Evolutionary conservation across 2,113 vertebrate genomes (phyloP).

Genomic region (Malurus melanocephalus): DNA sequence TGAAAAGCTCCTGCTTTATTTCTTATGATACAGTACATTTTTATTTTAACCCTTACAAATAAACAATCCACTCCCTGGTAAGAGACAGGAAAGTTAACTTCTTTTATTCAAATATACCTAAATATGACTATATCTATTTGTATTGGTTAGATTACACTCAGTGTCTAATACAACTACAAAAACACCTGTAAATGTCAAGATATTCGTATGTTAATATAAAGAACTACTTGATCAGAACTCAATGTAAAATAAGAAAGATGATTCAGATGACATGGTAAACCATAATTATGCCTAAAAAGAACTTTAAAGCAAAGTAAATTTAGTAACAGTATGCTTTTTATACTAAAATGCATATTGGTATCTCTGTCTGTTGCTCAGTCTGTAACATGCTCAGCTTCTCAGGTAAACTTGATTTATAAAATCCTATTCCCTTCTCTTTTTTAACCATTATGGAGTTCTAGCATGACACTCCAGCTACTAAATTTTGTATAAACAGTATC

Average conservation of each 20-base stretch:
- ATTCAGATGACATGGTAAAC: neutral
- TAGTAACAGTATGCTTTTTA: neutral
- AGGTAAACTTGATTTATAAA: neutral
- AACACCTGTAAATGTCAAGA: neutral
- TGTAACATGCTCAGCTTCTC: neutral
- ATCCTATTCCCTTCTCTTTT: neutral
- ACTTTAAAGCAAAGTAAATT: neutral
- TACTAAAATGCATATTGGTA: neutral
- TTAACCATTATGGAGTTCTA: neutral
- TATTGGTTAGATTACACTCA: neutral
- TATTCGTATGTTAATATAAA: neutral
- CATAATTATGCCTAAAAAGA: neutral
- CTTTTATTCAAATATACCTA: neutral
- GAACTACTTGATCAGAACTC: neutral
- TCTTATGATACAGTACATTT: neutral
- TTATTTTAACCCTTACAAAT: neutral
- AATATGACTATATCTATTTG: neutral
- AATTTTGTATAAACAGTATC: neutral
- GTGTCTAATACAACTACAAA: neutral
- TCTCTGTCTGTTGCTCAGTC: neutral
- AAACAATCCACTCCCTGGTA: neutral
- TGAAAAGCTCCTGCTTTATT: neutral
- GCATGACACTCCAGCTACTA: neutral
- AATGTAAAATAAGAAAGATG: neutral
- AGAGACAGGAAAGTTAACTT: neutral